Evolutionary conservation across 2,888 invertebrate species (phyloP), one percentile per base, ranked within the genome.

Genomic region (Molanna angustata): DNA sequence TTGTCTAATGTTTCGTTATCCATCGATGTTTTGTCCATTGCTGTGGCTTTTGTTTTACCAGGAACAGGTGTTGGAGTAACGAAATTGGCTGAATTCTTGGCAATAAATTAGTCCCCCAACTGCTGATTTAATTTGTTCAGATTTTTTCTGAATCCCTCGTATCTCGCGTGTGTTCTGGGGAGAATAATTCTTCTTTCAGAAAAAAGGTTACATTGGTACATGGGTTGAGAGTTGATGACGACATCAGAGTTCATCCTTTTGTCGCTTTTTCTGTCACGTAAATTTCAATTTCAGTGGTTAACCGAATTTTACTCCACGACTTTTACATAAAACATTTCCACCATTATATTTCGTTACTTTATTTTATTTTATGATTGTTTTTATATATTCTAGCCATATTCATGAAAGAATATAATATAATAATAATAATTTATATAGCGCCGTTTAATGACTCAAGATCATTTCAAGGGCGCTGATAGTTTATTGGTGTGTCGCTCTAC

Each of bases 121-220:
- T 49, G 40, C 49, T 59, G 55, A 59, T 59, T 57, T 59, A 59
- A 59, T 59, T 59, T 59, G 57, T 52, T 33, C 48, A 57, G 59
- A 59, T 59, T 59, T 57, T 46, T 52, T 50, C 56, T 46, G 22
- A 51, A 53, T 43, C 48, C 48, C 50, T 50, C 44, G 47, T 31
- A 43, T 32, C 40, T 40, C 37, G 44, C 33, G 40, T 35, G 50
- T 49, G 48, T 44, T 51, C 21, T 9, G 31, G 44, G 53, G 46
- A 35, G 13, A 56, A 55, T 56, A 56, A 56, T 52, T 56, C 55
- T 58, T 56, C 37, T 43, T 33, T 45, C 41, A 37, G 49, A 46
- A 56, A 52, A 55, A 55, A 58, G 54, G 56, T 56, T 56, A 31
- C 35, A 40, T 48, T 20, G 47, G n/a, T n/a, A n/a, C n/a, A n/a